phyloP scores from a whole-genome alignment of 1,140 invertebrate species.

The Diorhabda sublineata region DNA sequence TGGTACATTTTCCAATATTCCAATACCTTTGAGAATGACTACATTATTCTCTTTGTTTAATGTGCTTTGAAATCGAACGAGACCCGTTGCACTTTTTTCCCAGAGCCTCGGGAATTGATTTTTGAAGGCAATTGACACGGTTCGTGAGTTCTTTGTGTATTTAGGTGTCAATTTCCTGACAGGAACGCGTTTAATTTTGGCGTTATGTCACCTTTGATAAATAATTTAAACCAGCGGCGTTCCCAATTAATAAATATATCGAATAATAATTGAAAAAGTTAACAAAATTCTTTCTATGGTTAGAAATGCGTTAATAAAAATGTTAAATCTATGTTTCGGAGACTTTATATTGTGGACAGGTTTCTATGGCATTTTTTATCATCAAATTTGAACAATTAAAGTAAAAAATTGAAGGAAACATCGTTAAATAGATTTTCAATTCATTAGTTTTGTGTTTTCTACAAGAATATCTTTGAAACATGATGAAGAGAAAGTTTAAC shows the following conservation, averaged over 20 bases:
- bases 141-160: slow-evolving; percentile 10
- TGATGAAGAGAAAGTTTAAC: too few species aligned
- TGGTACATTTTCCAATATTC: not conserved
- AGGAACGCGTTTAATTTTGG: not conserved
- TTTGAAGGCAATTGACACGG: slow-evolving; percentile 11
- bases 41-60: not conserved
- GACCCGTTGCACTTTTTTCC: not conserved
- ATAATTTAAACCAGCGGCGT: not conserved
- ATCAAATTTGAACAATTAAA: too few species aligned
- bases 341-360: too few species aligned
- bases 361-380: too few species aligned
- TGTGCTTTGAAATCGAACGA: not conserved
- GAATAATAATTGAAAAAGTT: too few species aligned
- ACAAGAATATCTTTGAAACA: too few species aligned
- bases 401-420: too few species aligned
- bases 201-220: not conserved
- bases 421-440: too few species aligned
- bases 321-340: too few species aligned
- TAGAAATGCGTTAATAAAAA: too few species aligned
- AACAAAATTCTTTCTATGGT: too few species aligned
- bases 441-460: too few species aligned
- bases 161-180: slow-evolving; percentile 13
- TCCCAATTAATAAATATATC: not conserved
- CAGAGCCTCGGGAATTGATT: slow-evolving; percentile 8
- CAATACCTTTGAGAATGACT: not conserved